Conservation (phyloP, 2,113 vertebrate genomes). For the Ciconia boyciana region DNA sequence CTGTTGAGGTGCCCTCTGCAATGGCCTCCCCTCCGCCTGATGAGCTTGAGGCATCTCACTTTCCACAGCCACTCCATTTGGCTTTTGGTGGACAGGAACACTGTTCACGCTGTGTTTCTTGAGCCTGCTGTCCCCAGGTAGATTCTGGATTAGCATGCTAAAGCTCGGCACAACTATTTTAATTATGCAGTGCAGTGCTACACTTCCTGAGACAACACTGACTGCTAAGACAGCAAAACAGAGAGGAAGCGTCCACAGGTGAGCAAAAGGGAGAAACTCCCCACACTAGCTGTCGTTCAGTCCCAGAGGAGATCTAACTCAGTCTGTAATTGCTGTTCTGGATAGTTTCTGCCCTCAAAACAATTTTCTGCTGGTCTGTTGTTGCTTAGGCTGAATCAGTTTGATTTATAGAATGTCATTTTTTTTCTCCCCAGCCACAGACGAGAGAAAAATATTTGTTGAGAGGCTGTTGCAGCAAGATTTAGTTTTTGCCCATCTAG, state of each 20-base stretch:
- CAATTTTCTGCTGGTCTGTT: conserved; percentile 57
- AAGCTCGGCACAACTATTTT: neutral
- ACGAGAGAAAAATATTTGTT: conserved; percentile 63
- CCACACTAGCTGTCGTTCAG: neutral
- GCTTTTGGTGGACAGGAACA: neutral
- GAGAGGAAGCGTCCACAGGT: rapidly evolving
- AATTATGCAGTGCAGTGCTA: neutral
- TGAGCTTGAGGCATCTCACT: neutral
- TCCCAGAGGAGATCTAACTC: conserved; percentile 55
- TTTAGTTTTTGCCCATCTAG: conserved; percentile 18
- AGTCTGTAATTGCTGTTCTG: conserved; percentile 61
- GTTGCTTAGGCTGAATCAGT: conserved; percentile 52
- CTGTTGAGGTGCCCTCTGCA: neutral
- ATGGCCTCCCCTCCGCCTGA: neutral
- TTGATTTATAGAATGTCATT: conserved; percentile 62
- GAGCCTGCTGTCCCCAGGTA: neutral
- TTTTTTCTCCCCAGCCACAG: conserved; percentile 31
- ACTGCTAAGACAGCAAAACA: neutral
- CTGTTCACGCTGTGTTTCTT: neutral
- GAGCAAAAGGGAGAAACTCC: neutral
- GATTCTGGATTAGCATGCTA: neutral
- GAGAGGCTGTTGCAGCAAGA: conserved; percentile 30
- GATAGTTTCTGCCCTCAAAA: conserved; percentile 61
- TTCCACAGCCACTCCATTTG: neutral
- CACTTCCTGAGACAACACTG: neutral